These are phyloP conservation scores for Alauda arvensis DNA, from an alignment of 2,797 vertebrate species.

Conservation along the genomic window DNA sequence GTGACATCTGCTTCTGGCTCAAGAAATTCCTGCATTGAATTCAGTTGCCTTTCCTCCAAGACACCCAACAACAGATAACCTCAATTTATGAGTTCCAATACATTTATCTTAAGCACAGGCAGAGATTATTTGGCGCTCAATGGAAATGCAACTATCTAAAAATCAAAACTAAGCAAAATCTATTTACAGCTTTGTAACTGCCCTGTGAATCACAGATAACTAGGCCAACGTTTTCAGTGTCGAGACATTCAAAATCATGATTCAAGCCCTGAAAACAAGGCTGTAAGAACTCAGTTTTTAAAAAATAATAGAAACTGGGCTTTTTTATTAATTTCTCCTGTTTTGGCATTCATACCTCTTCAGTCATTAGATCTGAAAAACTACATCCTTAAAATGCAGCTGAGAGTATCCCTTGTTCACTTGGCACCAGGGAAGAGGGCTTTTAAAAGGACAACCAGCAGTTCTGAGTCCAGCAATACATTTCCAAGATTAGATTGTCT, in stretches of 20 bases:
- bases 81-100: neutral
- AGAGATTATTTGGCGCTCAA: neutral
- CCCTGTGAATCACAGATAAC: slow-evolving; percentile 4
- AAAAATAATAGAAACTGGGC: neutral
- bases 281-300: neutral
- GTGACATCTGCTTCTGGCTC: slow-evolving; percentile 44
- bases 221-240: neutral
- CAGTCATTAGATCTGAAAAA: neutral
- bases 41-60: slow-evolving; percentile 42
- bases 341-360: neutral
- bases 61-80: slow-evolving; percentile 17
- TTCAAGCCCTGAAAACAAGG: neutral
- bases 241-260: neutral
- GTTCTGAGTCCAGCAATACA: neutral
- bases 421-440: neutral
- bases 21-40: neutral
- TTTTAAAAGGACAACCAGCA: neutral
- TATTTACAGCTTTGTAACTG: slow-evolving; percentile 7
- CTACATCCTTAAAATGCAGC: neutral
- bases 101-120: neutral
- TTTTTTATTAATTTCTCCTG: neutral
- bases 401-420: neutral
- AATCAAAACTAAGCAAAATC: slow-evolving; percentile 8
- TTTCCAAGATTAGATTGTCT: neutral
- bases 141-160: neutral